A percentile compares a stretch with the other conserved stretches of the same genome.
These are phyloP conservation scores for Todiramphus saurophagus DNA, from an alignment of 2,113 vertebrate genomes.

Conservation along the genomic window DNA sequence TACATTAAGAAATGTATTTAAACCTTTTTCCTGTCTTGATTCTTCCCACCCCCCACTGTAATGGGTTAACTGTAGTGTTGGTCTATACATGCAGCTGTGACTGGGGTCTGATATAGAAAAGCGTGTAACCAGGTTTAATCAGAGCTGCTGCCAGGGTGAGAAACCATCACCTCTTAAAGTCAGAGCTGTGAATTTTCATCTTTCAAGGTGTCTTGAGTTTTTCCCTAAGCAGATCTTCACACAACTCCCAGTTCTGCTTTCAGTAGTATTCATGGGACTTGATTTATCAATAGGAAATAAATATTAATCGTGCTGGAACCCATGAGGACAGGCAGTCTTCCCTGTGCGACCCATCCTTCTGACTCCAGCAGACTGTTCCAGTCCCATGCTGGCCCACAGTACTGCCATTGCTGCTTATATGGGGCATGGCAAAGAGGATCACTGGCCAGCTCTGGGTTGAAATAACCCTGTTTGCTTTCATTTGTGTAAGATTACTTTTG, in stretches of 20 bases:
- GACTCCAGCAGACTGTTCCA: background rate
- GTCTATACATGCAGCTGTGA: background rate
- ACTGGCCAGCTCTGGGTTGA: background rate
- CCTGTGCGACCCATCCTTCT: background rate
- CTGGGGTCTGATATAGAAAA: background rate
- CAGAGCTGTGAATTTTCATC: background rate
- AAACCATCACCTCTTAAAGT: background rate
- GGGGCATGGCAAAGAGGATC: background rate
- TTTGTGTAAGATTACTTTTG: background rate
- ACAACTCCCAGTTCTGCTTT: background rate
- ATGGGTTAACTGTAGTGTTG: background rate
- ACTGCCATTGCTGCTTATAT: background rate
- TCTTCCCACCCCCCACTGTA: too few relatives aligned
- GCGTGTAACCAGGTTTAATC: background rate
- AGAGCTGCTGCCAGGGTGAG: background rate
- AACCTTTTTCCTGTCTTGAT: background rate
- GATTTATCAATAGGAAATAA: background rate
- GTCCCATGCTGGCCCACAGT: background rate
- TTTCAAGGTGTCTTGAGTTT: background rate
- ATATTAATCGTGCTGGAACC: background rate
- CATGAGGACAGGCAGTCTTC: background rate
- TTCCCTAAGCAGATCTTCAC: background rate
- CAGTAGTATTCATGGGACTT: background rate
- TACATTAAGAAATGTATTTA: background rate
- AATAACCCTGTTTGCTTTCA: background rate